Evolutionary conservation across 2,113 vertebrate species (phyloP), one percentile per base, ranked within the genome.

Genomic region (Rostratula benghalensis): DNA sequence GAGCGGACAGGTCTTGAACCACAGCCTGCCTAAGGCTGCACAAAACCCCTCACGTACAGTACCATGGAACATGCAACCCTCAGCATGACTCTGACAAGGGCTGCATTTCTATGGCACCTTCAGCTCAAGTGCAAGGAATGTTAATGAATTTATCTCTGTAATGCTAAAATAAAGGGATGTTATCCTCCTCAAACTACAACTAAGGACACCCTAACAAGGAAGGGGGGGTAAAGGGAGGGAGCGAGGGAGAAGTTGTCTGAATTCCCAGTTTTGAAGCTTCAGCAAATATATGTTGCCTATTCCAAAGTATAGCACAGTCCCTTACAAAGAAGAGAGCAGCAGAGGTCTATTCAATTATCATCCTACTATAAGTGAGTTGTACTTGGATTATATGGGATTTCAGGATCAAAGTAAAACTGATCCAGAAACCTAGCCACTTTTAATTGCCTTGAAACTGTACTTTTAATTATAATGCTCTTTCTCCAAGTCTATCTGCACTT

Each of bases 361-460:
- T 64, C 51, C n/a, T 90, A 88, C 31, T 67, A 67, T 41, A 90
- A 74, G 22, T 61, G n/a, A 88, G 43, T 64, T 77, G 33, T 48
- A 64, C 51, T 78, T 4, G 2, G 60, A 89, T 75, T 79, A 51
- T 48, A 39, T 48, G 51, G 43, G 61, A 87, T 50, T 87, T 82
- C 33, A 64, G 83, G 76, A 84, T 84, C 48, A 94, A 96, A 92
- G 60, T 51, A 84, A 84, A 84, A 77, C 41, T 43, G 48, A 75
- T 75, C 8, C 43, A 93, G 57, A 92, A 92, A 67, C 37, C 19
- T 53, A 45, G 51, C 28, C 11, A 77, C 39, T 83, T 93, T 56
- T 59, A 83, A 90, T 78, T 91, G 70, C 75, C 83, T 60, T 90
- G 61, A 94, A 67, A 85, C 9, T 22, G 30, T 78, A 35, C 23